Evolutionary conservation across 2,888 invertebrate species (phyloP).

Genomic region (Himalopsyche tibetana): DNA sequence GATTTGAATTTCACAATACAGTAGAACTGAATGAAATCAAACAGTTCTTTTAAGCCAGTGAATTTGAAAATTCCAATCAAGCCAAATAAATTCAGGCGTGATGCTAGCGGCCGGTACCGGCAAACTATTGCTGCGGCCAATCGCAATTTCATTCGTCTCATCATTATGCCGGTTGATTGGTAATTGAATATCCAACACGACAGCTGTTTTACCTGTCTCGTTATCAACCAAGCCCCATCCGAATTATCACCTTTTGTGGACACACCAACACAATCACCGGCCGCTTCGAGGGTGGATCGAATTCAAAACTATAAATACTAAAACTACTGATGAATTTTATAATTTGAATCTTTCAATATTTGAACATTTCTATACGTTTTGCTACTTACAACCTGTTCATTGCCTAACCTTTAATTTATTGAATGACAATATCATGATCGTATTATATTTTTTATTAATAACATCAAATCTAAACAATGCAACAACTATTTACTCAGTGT

Average conservation of each 20-base stretch:
- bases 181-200: conserved; percentile 58
- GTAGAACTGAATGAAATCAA: not conserved
- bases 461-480: too few species aligned
- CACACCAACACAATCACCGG: conserved; percentile 1
- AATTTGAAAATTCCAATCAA: conserved; percentile 32
- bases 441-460: too few species aligned
- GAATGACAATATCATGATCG: too few species aligned
- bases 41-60: conserved; percentile 8
- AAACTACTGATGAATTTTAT: too few species aligned
- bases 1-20: conserved; percentile 24
- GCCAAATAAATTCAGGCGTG: conserved; percentile 28
- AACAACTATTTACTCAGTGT: too few species aligned
- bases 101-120: not conserved
- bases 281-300: not conserved
- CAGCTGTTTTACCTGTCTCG: conserved; percentile 47
- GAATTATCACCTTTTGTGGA: conserved; percentile 35
- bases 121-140: conserved; percentile 31
- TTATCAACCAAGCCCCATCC: conserved; percentile 14
- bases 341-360: too few species aligned
- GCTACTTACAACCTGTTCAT: too few species aligned
- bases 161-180: conserved; percentile 58
- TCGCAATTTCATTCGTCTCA: conserved; percentile 51
- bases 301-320: not conserved
- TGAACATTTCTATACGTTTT: too few species aligned
- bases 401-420: too few species aligned